A percentile compares a stretch with the other conserved stretches of the same genome.
These are phyloP conservation scores for Tribolium castaneum DNA, from an alignment of 1,140 invertebrate genomes.

Conservation along the genomic window DNA sequence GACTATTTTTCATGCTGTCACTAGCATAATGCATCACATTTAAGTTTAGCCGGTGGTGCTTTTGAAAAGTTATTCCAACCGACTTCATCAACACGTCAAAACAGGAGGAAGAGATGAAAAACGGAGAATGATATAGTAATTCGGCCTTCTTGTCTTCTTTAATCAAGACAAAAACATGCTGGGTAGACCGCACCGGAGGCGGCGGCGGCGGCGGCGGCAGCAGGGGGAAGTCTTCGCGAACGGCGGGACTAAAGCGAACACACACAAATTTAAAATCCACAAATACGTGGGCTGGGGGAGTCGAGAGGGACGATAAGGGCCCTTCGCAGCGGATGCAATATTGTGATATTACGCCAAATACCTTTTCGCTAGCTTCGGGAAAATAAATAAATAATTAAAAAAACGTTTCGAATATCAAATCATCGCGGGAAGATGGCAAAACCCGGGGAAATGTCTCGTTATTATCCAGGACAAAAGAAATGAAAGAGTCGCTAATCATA, in stretches of 20 bases:
- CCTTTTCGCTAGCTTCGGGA: constrained; percentile 46
- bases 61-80: constrained; percentile 45
- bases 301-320: constrained; percentile 43
- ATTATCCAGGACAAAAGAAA: constrained; percentile 1
- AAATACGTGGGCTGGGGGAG: constrained; percentile 43
- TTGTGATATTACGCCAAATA: constrained; percentile 50
- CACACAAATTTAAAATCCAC: constrained; percentile 53
- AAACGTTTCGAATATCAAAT: constrained; percentile 50
- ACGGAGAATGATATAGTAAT: constrained; percentile 44
- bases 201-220: not conserved
- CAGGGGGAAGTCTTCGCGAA: constrained; percentile 13
- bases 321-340: constrained; percentile 43
- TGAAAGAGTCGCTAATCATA: not conserved
- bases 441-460: constrained; percentile 13
- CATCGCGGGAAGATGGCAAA: too few species aligned
- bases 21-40: constrained; percentile 55
- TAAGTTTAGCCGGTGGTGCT: constrained; percentile 46
- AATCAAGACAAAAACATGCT: constrained; percentile 43
- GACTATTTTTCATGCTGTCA: constrained; percentile 57
- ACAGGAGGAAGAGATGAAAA: constrained; percentile 39
- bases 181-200: constrained; percentile 37
- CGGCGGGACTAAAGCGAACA: constrained; percentile 43
- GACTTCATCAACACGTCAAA: constrained; percentile 47
- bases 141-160: constrained; percentile 33
- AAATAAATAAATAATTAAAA: constrained; percentile 52